phyloP scores from a whole-genome alignment of 1,140 invertebrate genomes.

The Drosophila virilis region DNA sequence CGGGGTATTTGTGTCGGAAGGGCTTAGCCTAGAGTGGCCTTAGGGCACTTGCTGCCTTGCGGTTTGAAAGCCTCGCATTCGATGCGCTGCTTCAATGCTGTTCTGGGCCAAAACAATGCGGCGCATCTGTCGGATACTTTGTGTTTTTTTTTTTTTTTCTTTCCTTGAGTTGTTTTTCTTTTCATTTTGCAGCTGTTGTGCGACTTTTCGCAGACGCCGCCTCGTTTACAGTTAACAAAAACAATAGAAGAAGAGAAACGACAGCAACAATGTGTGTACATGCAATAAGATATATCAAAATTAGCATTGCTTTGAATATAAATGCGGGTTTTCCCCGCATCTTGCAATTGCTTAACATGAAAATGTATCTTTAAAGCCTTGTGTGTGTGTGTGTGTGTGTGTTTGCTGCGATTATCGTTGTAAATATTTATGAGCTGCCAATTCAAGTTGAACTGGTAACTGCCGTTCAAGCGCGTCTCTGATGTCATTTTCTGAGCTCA shows the following conservation, averaged over 20 bases:
- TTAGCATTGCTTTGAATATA: constrained; percentile 80
- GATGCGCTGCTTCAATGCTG: constrained; percentile 60
- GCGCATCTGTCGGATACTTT: constrained; percentile 46
- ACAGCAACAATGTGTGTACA: constrained; percentile 29
- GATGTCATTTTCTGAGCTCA: constrained; percentile 61
- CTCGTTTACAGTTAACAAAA: constrained; percentile 55
- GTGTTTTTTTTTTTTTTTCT: constrained; percentile 1
- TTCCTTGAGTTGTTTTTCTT: background rate
- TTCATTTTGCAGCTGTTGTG: constrained; percentile 40
- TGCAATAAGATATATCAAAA: constrained; percentile 28
- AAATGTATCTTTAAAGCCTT: constrained; percentile 43
- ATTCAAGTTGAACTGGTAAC: constrained; percentile 75
- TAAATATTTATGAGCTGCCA: constrained; percentile 72
- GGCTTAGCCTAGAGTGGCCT: constrained; percentile 6
- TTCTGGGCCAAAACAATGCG: constrained; percentile 73
- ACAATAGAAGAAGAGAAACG: constrained; percentile 21
- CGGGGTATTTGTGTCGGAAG: background rate
- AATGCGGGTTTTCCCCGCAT: constrained; percentile 57
- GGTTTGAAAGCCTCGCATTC: constrained; percentile 20
- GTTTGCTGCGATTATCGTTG: constrained; percentile 45
- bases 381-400: background rate
- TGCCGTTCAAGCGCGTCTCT: constrained; percentile 16
- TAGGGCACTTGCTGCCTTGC: constrained; percentile 52
- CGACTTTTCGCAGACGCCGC: constrained; percentile 48
- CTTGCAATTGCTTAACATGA: constrained; percentile 28